Base-by-base conservation (phyloP, 53 echinoderm and acorn worm species). In the Actinopyga echinites region DNA sequence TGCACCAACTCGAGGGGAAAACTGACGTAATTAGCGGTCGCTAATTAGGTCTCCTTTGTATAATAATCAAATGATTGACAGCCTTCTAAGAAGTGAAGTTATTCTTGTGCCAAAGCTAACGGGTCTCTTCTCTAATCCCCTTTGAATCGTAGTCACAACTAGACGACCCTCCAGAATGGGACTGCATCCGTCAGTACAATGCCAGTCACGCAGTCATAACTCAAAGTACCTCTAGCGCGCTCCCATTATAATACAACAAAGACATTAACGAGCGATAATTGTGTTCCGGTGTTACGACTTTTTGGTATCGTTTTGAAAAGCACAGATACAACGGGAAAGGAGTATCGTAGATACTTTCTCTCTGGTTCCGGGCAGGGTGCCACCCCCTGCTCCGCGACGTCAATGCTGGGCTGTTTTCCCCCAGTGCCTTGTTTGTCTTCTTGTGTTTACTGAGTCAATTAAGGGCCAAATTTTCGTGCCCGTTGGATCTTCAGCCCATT, bases 21-120 rank as follows among this genome's bases (percentile, higher is more conserved):
- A 22, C 35, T 68, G 68, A 68, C 68, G 68, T 68, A 20, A 68
- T 68, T 68, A 68, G 68, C 68, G 35, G 68, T 68, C 9, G 68
- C 68, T 68, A 68, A 68, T 68, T 68, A 68, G 68, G 35, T 19
- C 12, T 30, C 68, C 38, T 68, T 68, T 68, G 68, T 68, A 34
- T 20, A 17, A 20, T 68, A 68, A 68, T 68, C 31, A 38, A 22
- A 68, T 32, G 68, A 68, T 68, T 68, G 68, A 68, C 68, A 68
- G 68, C 5, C 8, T 38, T 68, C 68, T 32, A 34, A 30, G 35
- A 23, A 24, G 15, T 36, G 8, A 68, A 22, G 31, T 68, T 33
- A 68, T 68, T 68, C 40, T 38, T 68, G 68, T 68, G 22, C 21
- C 38, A 34, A 36, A 68, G 68, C 68, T 68, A 68, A 68, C 68